Percentiles rank a stretch among this genome's conserved stretches.
These are phyloP conservation scores for Ischnura elegans DNA, from an alignment of 2,888 invertebrate species.

Conservation along the genomic window DNA sequence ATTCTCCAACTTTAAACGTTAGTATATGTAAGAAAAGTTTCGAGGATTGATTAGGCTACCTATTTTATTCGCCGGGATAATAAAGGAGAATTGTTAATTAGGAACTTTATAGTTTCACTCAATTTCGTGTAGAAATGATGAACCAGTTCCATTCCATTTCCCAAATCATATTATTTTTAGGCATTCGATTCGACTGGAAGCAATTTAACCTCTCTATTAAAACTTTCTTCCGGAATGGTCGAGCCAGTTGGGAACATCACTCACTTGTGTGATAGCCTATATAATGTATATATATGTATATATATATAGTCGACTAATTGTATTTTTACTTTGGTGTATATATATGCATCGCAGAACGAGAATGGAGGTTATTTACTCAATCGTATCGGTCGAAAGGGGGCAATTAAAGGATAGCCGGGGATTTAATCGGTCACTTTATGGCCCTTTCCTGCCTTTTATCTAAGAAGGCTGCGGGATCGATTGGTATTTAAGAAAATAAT, in stretches of 20 bases:
- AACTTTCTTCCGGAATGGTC: background rate
- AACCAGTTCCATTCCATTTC: background rate
- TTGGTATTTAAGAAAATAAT: slow-evolving; percentile 66
- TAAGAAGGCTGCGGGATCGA: slow-evolving; percentile 54
- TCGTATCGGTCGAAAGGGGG: background rate
- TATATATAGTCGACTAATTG: background rate
- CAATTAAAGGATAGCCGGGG: slow-evolving; percentile 50
- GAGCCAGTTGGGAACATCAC: background rate
- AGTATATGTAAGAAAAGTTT: background rate
- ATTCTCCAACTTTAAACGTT: background rate
- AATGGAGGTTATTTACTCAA: slow-evolving; percentile 27
- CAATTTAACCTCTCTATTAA: background rate
- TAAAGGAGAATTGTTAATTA: background rate
- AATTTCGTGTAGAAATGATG: slow-evolving; percentile 1
- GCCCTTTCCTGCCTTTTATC: slow-evolving; percentile 53
- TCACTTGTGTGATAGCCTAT: slow-evolving; percentile 4
- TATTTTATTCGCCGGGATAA: background rate
- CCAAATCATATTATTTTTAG: slow-evolving; percentile 3
- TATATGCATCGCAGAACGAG: background rate
- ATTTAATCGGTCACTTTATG: slow-evolving; percentile 49
- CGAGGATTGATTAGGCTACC: background rate
- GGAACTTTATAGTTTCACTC: background rate
- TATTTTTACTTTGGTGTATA: background rate
- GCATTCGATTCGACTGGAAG: background rate
- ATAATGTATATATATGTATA: too few relatives aligned